Base-by-base conservation (phyloP, 2,797 vertebrate species). In the Tauraco hartlaubi region DNA sequence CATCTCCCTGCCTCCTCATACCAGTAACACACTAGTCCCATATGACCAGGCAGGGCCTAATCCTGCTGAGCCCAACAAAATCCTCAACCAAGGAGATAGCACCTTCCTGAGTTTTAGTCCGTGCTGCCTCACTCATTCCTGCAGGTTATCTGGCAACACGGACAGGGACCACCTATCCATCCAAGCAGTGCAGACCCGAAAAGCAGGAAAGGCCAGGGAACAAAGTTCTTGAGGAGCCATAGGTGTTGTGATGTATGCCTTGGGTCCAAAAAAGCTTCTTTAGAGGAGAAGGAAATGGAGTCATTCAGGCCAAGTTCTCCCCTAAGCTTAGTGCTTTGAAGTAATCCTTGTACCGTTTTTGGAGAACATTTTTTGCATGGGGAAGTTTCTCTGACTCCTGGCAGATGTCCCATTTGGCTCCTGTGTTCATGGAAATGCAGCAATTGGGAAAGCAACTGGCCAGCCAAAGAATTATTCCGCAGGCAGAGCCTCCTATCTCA, bases 161-260 rank as follows among this genome's bases (percentile, higher is more conserved):
- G 46, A 48, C 0, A 1, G 20, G 2, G 16, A 39, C 4, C 22
- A 52, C 5, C 6, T 58, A 28, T 75, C 35, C 14, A 46, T 21
- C 26, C 29, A 46, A 51, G 39, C 26, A 13, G 22, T 41, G 48
- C 48, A 75, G 43, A 46, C 6, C 5, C 58, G 75, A 41, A 41
- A 41, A 41, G 39, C 39, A 41, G 39, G 15, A 41, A 41, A 41
- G 39, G 39, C 39, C 39, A 41, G 29, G 11, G 12, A 19, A 25
- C 31, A 54, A 71, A 76, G 26, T 46, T 59, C 25, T 59, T 35
- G 46, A 58, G 37, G 39, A 76, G 21, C 3, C 9, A 48, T 12
- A 59, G 66, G 41, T 37, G 16, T 14, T 59, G 29, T 43, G 26
- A 49, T 39, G 19, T 12, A 22, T 35, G 43, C 31, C 48, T 22